Evolutionary conservation across 2,888 invertebrate species (phyloP).

Genomic region (Acleris literana): DNA sequence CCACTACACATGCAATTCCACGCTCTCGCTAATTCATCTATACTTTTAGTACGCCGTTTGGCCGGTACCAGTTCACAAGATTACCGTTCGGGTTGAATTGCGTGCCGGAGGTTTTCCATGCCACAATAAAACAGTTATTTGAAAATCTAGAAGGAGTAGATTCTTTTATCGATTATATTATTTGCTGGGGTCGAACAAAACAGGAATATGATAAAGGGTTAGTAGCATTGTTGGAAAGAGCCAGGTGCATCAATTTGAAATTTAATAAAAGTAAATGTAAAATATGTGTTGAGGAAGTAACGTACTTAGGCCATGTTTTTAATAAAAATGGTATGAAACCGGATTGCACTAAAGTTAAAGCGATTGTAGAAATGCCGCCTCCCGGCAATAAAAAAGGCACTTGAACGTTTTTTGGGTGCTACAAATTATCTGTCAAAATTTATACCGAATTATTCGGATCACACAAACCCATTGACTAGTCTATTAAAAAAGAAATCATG

Average conservation of each 20-base stretch:
- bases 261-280: slow-evolving; percentile 38
- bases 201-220: slow-evolving; percentile 36
- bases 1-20: no score
- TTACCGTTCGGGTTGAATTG: slow-evolving; percentile 2
- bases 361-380: slow-evolving; percentile 38
- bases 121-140: no score
- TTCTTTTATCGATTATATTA: slow-evolving; percentile 39
- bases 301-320: slow-evolving; percentile 42
- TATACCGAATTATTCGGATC: slow-evolving; percentile 19
- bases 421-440: slow-evolving; percentile 36
- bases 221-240: slow-evolving; percentile 24
- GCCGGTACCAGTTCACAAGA: slow-evolving; percentile 29
- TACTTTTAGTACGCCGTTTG: slow-evolving; percentile 32
- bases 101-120: no score
- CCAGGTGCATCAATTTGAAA: slow-evolving; percentile 38
- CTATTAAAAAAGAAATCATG: slow-evolving; percentile 10
- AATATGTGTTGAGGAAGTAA: slow-evolving; percentile 35
- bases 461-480: slow-evolving; percentile 5
- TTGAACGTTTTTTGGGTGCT: slow-evolving; percentile 40
- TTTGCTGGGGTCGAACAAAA: slow-evolving; percentile 37
- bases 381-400: slow-evolving; percentile 21
- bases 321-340: slow-evolving; percentile 37
- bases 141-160: slow-evolving; percentile 12
- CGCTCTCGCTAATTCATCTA: no score
- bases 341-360: slow-evolving; percentile 38